These are phyloP conservation scores for Choristoneura rosaceana DNA, from an alignment of 2,888 invertebrate genomes.

Conservation along the genomic window DNA sequence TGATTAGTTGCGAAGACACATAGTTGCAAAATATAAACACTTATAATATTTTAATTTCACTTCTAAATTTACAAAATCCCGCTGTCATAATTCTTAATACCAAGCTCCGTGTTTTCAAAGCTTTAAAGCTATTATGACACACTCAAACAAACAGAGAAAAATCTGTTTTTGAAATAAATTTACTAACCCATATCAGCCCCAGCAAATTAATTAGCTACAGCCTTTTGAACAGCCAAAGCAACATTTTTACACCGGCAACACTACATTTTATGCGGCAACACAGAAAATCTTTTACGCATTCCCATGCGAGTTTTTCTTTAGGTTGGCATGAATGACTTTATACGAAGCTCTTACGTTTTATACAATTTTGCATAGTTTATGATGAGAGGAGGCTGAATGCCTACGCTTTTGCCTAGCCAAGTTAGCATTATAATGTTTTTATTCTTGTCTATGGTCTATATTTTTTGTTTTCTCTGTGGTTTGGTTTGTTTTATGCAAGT, in stretches of 20 bases:
- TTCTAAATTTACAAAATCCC: too few species aligned
- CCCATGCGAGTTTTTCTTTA: constrained; percentile 47
- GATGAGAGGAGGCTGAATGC: constrained; percentile 52
- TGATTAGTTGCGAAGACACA: too few species aligned
- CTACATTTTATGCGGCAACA: constrained; percentile 39
- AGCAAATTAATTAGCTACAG: constrained; percentile 10
- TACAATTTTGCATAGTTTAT: constrained; percentile 65
- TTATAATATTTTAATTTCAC: too few species aligned
- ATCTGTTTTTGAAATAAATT: not conserved
- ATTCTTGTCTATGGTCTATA: constrained; percentile 14
- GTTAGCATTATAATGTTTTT: constrained; percentile 24
- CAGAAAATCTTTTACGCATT: constrained; percentile 48
- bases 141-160: too few species aligned
- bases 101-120: too few species aligned
- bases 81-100: too few species aligned
- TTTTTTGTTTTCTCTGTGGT: constrained; percentile 7
- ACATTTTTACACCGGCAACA: constrained; percentile 39
- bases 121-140: too few species aligned
- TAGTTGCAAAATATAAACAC: too few species aligned
- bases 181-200: constrained; percentile 9
- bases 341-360: constrained; percentile 52
- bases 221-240: constrained; percentile 18
- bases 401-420: constrained; percentile 53
- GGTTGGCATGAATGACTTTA: constrained; percentile 53
- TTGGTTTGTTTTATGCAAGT: constrained; percentile 2